Evolutionary conservation across 2,113 vertebrate species (phyloP), one percentile per base, ranked within the genome.

Genomic region (Chaetodon auriga): DNA sequence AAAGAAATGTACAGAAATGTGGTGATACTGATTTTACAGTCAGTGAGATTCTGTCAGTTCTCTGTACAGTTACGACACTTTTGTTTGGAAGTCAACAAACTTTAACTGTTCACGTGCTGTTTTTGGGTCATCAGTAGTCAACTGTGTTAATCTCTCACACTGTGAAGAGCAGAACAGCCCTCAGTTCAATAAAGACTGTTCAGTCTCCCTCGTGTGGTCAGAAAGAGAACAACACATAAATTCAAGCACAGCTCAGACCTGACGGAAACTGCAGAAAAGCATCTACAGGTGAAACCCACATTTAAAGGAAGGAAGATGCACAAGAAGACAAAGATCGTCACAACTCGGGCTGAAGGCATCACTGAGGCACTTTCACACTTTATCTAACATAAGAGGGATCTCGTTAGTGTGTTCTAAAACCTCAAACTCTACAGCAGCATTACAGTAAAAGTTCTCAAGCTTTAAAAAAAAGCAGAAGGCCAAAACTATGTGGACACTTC

Each of bases 161-260:
- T 38, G 25, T 79, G 13, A 14, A 5, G 53, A 61, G 23, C 10
- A 19, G 15, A 51, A 8, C 16, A 10, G 7, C 14, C 21, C 51
- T 45, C 7, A 23, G 9, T 30, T 68, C 1, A 46, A 46, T 23
- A 35, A 12, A 61, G 61, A 30, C 43, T 4, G 0, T 30, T 4
- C 19, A 18, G 78, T 78, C 80, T 78, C 90, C 89, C 84, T 73
- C 89, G 2, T 70, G 87, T 88, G 90, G 83, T 46, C 1, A 21
- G 62, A 79, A 72, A 38, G 21, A 10, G 72, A 25, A 83, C 21
- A 46, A 48, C 70, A 58, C 21, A 10, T 11, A 2, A 30, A 35
- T 61, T 36, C 6, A 36, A 12, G 2, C 23, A 35, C 16, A 1
- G 6, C 11, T 45, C 7, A 5, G 25, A 70, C 9, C 30, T 30